A percentile compares a stretch with the other conserved stretches of the same genome.
phyloP scores from a whole-genome alignment of 2,888 invertebrate species.

The Acanthosepion lycidas region DNA sequence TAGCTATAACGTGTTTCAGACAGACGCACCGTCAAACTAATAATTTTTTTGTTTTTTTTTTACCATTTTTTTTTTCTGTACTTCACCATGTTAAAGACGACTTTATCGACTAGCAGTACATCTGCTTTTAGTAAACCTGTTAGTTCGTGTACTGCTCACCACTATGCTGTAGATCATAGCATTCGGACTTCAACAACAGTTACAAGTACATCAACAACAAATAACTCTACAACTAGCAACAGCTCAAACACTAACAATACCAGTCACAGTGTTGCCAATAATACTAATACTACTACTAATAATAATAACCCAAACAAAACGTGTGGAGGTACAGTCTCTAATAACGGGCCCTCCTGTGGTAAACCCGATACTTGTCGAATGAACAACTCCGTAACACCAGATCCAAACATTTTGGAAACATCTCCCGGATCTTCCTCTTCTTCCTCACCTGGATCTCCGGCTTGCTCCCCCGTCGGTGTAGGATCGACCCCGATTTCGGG shows the following conservation, averaged over 20 bases:
- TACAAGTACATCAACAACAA: neutral
- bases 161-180: neutral
- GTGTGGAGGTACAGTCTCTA: neutral
- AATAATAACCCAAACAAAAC: neutral
- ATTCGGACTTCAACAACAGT: neutral
- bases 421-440: neutral
- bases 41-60: neutral
- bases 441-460: neutral
- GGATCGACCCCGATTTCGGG: neutral
- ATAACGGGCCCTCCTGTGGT: neutral
- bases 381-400: neutral
- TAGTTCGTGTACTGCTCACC: neutral
- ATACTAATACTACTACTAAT: neutral
- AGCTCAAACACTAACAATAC: neutral
- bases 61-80: neutral
- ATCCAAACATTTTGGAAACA: neutral
- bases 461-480: neutral
- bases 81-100: neutral
- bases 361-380: neutral
- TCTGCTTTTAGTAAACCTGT: constrained; percentile 40
- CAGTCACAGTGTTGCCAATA: neutral
- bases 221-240: neutral
- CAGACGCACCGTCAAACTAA: neutral
- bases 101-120: neutral
- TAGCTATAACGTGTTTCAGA: neutral